Evolutionary conservation across 2,888 invertebrate species (phyloP).

Genomic region (Chymomyza amoena): DNA sequence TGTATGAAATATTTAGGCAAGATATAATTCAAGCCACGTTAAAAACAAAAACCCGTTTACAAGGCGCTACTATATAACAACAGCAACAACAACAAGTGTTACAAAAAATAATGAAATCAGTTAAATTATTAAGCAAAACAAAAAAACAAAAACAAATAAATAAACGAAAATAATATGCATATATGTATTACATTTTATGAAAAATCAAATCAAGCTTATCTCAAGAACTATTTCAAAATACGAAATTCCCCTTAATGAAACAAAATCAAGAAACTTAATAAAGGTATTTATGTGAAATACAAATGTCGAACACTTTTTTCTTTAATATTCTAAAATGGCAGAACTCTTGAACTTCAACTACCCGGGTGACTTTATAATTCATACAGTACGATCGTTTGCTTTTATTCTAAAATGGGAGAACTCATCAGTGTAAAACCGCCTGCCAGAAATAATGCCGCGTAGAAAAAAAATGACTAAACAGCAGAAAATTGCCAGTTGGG

Average conservation of each 20-base stretch:
- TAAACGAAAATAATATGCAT: constrained; percentile 38
- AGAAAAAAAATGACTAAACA: too few relatives aligned
- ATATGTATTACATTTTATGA: constrained; percentile 73
- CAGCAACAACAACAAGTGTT: constrained; percentile 11
- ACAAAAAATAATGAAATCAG: constrained; percentile 8
- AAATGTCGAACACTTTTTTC: not conserved
- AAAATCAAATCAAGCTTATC: constrained; percentile 74
- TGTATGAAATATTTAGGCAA: not conserved
- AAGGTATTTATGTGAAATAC: constrained; percentile 69
- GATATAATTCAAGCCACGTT: too few relatives aligned
- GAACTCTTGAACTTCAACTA: too few relatives aligned
- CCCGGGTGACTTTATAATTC: too few relatives aligned
- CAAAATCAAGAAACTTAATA: constrained; percentile 65
- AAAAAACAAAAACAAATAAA: constrained; percentile 15
- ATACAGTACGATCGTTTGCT: too few relatives aligned
- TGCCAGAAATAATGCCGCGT: too few relatives aligned
- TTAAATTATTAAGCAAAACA: constrained; percentile 13
- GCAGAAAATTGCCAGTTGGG: too few relatives aligned
- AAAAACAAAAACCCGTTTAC: too few relatives aligned
- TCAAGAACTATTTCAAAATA: constrained; percentile 63
- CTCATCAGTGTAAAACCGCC: too few relatives aligned
- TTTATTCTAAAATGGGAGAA: too few relatives aligned
- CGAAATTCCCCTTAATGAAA: constrained; percentile 43
- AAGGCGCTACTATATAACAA: not conserved
- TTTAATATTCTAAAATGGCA: too few relatives aligned